Evolutionary conservation across 64 coral and sea anemone species (phyloP).

Genomic region (Dendronephthya gigantea): DNA sequence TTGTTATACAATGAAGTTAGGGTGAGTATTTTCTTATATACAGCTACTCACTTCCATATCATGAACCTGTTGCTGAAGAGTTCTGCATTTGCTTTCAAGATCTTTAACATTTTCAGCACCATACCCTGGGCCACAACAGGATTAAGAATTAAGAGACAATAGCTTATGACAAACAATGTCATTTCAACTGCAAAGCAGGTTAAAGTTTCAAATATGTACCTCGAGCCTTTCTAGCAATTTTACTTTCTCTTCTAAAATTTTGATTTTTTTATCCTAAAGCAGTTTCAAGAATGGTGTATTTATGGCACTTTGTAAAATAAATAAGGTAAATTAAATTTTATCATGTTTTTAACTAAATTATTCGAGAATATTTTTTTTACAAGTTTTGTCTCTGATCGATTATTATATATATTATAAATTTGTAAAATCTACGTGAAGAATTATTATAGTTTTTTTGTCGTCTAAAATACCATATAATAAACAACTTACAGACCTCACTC

Average conservation of each 20-base stretch:
- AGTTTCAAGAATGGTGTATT: not conserved
- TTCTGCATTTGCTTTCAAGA: conserved; percentile 66
- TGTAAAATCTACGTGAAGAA: too few relatives aligned
- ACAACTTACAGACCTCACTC: too few relatives aligned
- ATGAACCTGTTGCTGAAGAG: conserved; percentile 73
- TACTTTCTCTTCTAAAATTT: conserved; percentile 84
- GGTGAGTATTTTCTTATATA: not conserved
- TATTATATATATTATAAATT: too few relatives aligned
- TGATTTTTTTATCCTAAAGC: conserved; percentile 64
- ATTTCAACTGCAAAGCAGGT: not conserved
- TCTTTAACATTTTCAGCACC: conserved; percentile 75
- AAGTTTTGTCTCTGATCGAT: too few relatives aligned
- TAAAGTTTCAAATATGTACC: conserved; percentile 29
- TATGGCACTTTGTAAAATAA: not conserved
- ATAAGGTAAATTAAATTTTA: too few relatives aligned
- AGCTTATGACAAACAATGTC: not conserved
- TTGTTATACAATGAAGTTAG: too few relatives aligned
- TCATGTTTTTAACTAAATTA: too few relatives aligned
- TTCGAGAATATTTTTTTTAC: too few relatives aligned
- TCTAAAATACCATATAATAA: too few relatives aligned
- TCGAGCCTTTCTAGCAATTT: conserved; percentile 80
- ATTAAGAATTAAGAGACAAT: not conserved
- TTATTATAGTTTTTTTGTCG: too few relatives aligned
- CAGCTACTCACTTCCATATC: conserved; percentile 73
- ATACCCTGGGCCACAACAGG: conserved; percentile 42